A percentile compares a stretch with the other conserved stretches of the same genome.
Evolutionary conservation across 2,113 vertebrate species (phyloP).

Genomic region (Riparia riparia): DNA sequence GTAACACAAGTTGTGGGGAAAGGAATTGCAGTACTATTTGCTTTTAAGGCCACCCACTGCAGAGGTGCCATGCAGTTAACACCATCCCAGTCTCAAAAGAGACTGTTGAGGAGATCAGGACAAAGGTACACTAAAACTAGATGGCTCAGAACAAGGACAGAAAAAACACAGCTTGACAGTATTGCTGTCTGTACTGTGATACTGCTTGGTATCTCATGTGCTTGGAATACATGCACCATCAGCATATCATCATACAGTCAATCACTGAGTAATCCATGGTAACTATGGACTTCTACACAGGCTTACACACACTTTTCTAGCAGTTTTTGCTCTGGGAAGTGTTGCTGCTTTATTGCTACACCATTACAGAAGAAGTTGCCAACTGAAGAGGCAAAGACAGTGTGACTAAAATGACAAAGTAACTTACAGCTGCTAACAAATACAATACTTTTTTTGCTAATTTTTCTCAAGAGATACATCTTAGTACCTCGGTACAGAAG

Average conservation of each 20-base stretch:
- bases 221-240: neutral
- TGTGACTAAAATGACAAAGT: neutral
- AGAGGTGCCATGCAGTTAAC: neutral
- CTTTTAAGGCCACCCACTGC: neutral
- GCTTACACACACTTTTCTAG: neutral
- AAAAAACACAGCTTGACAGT: neutral
- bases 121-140: neutral
- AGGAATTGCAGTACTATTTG: neutral
- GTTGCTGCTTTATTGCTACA: neutral
- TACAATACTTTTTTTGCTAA: fast-evolving
- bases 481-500: neutral
- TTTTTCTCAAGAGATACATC: neutral
- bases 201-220: neutral
- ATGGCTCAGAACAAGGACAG: neutral
- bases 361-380: neutral
- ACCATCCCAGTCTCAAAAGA: neutral
- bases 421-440: neutral
- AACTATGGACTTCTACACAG: neutral
- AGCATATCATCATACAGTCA: neutral
- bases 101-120: neutral
- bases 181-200: neutral
- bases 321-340: neutral
- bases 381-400: neutral
- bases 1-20: neutral
- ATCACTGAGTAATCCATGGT: neutral